A percentile compares a stretch with the other conserved stretches of the same genome.
Evolutionary conservation across 1,140 invertebrate species (phyloP).

Genomic region (Drosophila orena): DNA sequence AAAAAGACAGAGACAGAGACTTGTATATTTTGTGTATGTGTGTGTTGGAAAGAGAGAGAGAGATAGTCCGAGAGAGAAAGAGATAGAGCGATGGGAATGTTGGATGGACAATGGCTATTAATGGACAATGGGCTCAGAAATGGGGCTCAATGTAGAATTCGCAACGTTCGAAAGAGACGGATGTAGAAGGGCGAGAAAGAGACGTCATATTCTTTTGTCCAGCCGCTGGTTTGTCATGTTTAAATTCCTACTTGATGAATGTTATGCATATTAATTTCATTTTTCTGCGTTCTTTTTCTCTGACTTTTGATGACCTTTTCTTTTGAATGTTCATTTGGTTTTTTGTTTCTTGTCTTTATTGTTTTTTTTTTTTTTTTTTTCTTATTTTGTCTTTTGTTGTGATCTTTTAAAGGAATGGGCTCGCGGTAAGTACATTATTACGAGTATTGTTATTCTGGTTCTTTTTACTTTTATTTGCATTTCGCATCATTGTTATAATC

Average conservation of each 20-base stretch:
- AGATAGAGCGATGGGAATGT: constrained; percentile 58
- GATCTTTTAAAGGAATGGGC: constrained; percentile 45
- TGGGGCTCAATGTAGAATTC: constrained; percentile 39
- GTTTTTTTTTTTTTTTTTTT: constrained; percentile 12
- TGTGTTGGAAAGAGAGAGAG: constrained; percentile 19
- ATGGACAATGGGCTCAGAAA: constrained; percentile 53
- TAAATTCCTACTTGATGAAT: constrained; percentile 54
- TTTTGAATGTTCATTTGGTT: constrained; percentile 44
- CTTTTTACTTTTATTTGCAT: constrained; percentile 41
- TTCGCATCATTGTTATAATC: constrained; percentile 42
- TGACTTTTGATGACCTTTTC: constrained; percentile 32
- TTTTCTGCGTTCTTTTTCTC: constrained; percentile 26
- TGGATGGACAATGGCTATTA: constrained; percentile 74
- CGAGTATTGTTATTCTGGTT: constrained; percentile 42
- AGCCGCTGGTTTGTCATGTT: constrained; percentile 35
- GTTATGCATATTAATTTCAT: constrained; percentile 53
- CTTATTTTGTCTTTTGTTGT: constrained; percentile 37
- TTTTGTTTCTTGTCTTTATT: constrained; percentile 6
- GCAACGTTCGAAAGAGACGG: constrained; percentile 9
- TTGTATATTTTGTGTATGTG: constrained; percentile 18
- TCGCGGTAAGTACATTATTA: constrained; percentile 51
- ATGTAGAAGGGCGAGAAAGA: constrained; percentile 2
- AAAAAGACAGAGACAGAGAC: constrained; percentile 20
- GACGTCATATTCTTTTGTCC: constrained; percentile 45
- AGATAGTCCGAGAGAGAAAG: constrained; percentile 30